Evolutionary conservation across 2,888 invertebrate genomes (phyloP).

Genomic region (Metellina segmentata): DNA sequence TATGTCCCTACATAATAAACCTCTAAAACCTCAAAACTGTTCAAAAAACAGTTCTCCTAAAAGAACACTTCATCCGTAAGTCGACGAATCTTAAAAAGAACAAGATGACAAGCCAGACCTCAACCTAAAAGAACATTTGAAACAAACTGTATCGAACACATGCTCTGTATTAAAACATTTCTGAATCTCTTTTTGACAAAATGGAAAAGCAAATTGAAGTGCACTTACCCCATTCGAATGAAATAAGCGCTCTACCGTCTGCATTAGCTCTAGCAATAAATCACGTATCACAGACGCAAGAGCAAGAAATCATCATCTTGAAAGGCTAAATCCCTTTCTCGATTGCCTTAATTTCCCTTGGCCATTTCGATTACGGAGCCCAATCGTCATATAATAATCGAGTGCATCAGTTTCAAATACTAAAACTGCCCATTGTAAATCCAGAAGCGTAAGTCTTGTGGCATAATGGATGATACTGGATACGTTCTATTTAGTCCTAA

Average conservation of each 20-base stretch:
- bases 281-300: neutral
- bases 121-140: no score
- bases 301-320: neutral
- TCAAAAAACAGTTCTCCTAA: no score
- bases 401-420: conserved; percentile 9
- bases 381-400: neutral
- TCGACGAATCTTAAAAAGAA: no score
- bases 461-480: conserved; percentile 18
- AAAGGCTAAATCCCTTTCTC: conserved; percentile 2
- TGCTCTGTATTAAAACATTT: no score
- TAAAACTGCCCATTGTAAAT: conserved; percentile 10
- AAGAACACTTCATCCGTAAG: no score
- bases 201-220: no score
- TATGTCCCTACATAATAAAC: no score
- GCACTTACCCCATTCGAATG: no score
- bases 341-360: conserved; percentile 8
- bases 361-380: conserved; percentile 9
- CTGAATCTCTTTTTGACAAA: no score
- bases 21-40: no score
- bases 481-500: neutral
- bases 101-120: no score
- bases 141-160: no score
- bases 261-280: neutral
- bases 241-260: neutral
- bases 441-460: neutral